Base-by-base conservation (phyloP, 2,113 vertebrate genomes). In the Rynchops niger region DNA sequence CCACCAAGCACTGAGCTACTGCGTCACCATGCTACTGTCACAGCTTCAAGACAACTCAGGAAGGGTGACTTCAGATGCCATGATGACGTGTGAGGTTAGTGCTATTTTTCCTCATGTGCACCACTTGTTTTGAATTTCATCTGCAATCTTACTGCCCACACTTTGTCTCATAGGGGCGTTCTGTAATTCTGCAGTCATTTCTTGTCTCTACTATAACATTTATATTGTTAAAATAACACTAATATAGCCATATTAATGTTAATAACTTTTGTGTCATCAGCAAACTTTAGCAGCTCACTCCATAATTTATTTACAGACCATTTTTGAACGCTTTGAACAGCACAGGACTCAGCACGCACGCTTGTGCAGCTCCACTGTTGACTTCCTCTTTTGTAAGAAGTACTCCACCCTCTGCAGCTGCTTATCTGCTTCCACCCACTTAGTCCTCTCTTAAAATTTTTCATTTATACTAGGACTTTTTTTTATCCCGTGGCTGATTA, bases 261-360 rank as follows among this genome's bases (percentile, higher is more conserved):
- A 47, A 38, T 66, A 61, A 14, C 20, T 66, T 83, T 9, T 38
- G 7, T 56, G 30, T n/a, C 30, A 76, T 8, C 19, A 53, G 27
- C 15, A 71, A 47, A 56, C 6, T 40, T 61, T 14, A 32, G 7
- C 1, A 1, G 6, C 9, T 83, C 34, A 29, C 7, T 86, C 7
- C 12, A 82, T 80, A 20, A 5, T 56, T 30, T 56, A 78, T 27
- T 62, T 18, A 12, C 16, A 45, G 22, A n/a, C 3, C 1, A 23
- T 18, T 74, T 81, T 27, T 78, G 20, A 52, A 15, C 2, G 1
- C 5, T 59, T 82, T 26, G 53, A 71, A 49, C 12, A 76, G 10
- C 23, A 43, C 11, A 71, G 23, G 53, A 59, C 17, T 43, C 16
- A 10, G 9, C 6, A 70, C 8, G 5, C 0, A 0, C 4, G 67